Evolutionary conservation across 2,113 vertebrate genomes (phyloP).

Genomic region (Tachycineta bicolor): DNA sequence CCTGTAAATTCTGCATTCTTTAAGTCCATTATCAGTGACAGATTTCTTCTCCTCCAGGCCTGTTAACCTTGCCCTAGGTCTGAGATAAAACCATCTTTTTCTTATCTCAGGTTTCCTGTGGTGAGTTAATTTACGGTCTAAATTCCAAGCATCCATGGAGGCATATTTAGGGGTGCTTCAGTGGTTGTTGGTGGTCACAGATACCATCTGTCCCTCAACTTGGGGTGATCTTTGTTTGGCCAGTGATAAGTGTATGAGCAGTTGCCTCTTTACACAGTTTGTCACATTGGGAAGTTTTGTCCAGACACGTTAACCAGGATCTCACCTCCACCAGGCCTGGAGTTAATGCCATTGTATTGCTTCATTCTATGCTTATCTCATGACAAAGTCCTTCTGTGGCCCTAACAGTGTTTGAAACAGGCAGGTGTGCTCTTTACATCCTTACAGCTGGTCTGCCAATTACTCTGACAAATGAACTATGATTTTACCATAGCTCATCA

Average conservation of each 20-base stretch:
- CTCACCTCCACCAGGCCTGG: background rate
- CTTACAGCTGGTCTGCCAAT: background rate
- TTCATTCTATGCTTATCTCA: background rate
- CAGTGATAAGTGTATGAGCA: accelerated
- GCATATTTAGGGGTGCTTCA: background rate
- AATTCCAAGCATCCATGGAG: background rate
- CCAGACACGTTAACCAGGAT: accelerated
- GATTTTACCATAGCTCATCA: background rate
- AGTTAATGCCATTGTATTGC: too few relatives aligned
- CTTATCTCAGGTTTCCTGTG: background rate
- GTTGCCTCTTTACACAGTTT: background rate
- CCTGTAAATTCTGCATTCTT: background rate
- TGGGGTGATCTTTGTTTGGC: background rate
- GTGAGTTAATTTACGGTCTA: background rate
- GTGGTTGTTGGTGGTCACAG: background rate
- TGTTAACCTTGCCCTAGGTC: background rate
- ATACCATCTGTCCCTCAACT: background rate
- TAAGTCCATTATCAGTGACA: background rate
- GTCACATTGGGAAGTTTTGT: background rate
- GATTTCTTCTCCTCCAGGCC: background rate
- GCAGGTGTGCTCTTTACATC: background rate
- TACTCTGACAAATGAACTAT: background rate
- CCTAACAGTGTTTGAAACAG: background rate
- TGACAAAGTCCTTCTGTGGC: background rate
- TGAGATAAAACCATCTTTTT: background rate